Conservation (phyloP, 2,888 invertebrate genomes). For the Glyphotaelius pellucidus region DNA sequence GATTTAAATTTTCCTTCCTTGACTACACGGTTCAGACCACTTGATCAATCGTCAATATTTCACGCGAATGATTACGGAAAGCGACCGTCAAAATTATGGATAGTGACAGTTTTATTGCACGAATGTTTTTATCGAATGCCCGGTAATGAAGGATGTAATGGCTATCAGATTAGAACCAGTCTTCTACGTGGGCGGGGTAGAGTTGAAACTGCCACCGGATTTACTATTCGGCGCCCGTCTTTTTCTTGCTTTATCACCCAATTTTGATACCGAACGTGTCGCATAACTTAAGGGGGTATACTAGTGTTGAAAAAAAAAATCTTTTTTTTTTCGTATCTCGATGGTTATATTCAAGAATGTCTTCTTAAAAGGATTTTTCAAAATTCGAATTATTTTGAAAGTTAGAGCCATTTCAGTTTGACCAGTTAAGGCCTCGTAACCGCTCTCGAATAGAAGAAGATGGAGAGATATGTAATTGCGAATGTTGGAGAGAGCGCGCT, state of each 20-base stretch:
- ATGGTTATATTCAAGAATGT: no score
- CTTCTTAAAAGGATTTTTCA: no score
- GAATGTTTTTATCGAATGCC: conserved; percentile 58
- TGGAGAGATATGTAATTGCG: no score
- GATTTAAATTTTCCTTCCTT: conserved; percentile 27
- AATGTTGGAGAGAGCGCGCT: no score
- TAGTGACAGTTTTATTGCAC: conserved; percentile 60
- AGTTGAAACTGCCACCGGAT: conserved; percentile 61
- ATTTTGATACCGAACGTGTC: conserved; percentile 43
- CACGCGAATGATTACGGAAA: conserved; percentile 43
- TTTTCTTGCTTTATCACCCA: conserved; percentile 35
- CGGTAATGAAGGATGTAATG: conserved; percentile 29
- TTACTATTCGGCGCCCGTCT: conserved; percentile 49
- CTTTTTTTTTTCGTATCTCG: no score
- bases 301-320: no score
- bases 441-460: no score
- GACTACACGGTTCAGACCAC: background rate
- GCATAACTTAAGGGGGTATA: no score
- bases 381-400: no score
- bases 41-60: conserved; percentile 54
- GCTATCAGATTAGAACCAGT: background rate
- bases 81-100: conserved; percentile 58
- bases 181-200: conserved; percentile 54
- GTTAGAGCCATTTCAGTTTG: no score
- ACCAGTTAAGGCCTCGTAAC: no score